phyloP scores from a whole-genome alignment of 1,140 invertebrate genomes.

The Drosophila micromelanica region DNA sequence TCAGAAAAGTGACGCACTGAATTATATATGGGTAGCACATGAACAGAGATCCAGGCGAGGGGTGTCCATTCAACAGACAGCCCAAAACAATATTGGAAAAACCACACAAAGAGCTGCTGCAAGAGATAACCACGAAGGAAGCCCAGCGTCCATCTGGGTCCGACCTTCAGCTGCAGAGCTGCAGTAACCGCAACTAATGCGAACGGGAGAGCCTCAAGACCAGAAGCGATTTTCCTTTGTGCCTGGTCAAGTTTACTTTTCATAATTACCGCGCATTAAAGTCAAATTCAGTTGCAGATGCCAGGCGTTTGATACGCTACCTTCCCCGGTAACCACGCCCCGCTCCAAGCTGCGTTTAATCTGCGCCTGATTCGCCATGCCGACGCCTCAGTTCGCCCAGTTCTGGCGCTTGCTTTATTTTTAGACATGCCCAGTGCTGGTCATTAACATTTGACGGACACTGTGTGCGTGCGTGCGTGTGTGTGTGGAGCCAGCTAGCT shows the following conservation, averaged over 20 bases:
- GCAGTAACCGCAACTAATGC: constrained; percentile 60
- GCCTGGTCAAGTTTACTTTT: constrained; percentile 70
- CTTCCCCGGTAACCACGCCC: constrained; percentile 4
- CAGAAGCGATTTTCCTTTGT: constrained; percentile 60
- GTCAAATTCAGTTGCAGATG: constrained; percentile 63
- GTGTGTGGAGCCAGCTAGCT: constrained; percentile 25
- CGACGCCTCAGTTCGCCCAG: constrained; percentile 52
- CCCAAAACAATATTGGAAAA: constrained; percentile 34
- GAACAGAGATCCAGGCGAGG: constrained; percentile 14
- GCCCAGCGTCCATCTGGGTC: constrained; percentile 6
- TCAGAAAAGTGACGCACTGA: constrained; percentile 64
- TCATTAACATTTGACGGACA: constrained; percentile 68
- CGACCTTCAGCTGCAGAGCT: constrained; percentile 47
- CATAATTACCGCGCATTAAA: constrained; percentile 77
- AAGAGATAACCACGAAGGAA: not conserved
- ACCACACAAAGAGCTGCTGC: constrained; percentile 37
- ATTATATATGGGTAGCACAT: constrained; percentile 60
- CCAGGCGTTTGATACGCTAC: constrained; percentile 49
- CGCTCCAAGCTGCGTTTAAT: constrained; percentile 46
- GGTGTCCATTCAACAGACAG: not conserved
- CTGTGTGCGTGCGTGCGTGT: constrained; percentile 10
- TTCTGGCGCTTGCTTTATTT: constrained; percentile 53
- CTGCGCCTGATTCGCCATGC: constrained; percentile 67
- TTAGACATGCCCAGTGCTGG: constrained; percentile 54
- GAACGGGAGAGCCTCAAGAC: constrained; percentile 37